Conservation (phyloP, 2,797 vertebrate species). For the Cyprinodon diabolis region DNA sequence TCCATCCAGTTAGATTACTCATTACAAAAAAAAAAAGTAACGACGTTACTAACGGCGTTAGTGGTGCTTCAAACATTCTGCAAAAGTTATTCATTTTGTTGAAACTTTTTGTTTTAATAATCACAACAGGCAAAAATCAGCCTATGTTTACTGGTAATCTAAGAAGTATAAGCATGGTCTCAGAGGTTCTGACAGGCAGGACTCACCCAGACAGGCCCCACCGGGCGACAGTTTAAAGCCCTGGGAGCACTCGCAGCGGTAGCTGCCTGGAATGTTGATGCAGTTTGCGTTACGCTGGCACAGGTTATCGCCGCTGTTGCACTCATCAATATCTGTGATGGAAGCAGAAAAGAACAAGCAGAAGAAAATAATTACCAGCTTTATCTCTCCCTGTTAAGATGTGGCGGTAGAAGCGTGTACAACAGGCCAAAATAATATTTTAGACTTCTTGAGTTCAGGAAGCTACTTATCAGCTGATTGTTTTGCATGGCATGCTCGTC, state of each 20-base stretch:
- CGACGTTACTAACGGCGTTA: too few species aligned
- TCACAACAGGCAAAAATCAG: neutral
- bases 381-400: conserved; percentile 48
- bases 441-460: conserved; percentile 20
- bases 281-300: conserved; percentile 92
- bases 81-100: neutral
- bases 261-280: conserved; percentile 93
- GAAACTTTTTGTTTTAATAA: neutral
- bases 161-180: conserved; percentile 6
- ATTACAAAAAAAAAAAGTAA: too few species aligned
- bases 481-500: conserved; percentile 34
- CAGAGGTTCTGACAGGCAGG: conserved; percentile 14
- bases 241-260: conserved; percentile 88
- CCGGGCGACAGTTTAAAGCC: conserved; percentile 91
- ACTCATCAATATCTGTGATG: conserved; percentile 91
- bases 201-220: conserved; percentile 92
- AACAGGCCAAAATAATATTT: conserved; percentile 38
- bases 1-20: too few species aligned
- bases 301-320: conserved; percentile 88
- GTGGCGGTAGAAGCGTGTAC: conserved; percentile 27
- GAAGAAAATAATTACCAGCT: conserved; percentile 57
- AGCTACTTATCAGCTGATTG: conserved; percentile 40
- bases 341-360: conserved; percentile 34
- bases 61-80: neutral
- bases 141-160: neutral